Percentiles rank a stretch among this genome's conserved stretches.
These are phyloP conservation scores for Auanema sp. DNA, from an alignment of 2,888 invertebrate genomes.

Conservation along the genomic window DNA sequence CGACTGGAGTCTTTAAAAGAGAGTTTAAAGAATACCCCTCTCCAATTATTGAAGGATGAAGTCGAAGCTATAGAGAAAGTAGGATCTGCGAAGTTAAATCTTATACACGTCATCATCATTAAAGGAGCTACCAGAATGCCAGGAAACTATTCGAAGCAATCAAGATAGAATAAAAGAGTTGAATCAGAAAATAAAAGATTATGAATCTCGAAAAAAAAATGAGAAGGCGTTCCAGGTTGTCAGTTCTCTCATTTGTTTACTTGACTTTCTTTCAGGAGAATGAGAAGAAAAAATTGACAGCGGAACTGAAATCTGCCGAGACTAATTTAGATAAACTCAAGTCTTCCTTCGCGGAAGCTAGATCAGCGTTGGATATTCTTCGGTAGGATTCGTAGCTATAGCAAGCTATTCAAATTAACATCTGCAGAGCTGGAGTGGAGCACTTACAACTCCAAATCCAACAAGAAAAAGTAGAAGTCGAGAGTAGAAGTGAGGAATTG, in stretches of 20 bases:
- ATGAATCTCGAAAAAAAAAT: constrained; percentile 40
- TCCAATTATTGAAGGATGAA: constrained; percentile 38
- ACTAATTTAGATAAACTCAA: constrained; percentile 18
- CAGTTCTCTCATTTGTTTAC: not conserved
- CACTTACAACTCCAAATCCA: constrained; percentile 2
- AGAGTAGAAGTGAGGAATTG: not conserved
- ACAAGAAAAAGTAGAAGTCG: constrained; percentile 2
- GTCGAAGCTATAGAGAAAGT: constrained; percentile 22
- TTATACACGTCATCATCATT: too few relatives aligned
- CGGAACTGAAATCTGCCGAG: constrained; percentile 30
- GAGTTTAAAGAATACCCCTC: constrained; percentile 33
- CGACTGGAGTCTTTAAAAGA: constrained; percentile 27
- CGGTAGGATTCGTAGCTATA: constrained; percentile 7
- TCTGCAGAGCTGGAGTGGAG: constrained; percentile 10
- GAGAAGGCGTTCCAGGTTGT: constrained; percentile 34
- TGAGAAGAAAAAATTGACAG: constrained; percentile 39
- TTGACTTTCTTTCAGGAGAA: constrained; percentile 21
- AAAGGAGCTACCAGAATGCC: constrained; percentile 15
- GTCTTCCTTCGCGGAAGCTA: constrained; percentile 16
- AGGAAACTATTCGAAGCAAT: constrained; percentile 13
- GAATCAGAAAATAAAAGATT: constrained; percentile 24
- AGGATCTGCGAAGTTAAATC: not conserved
- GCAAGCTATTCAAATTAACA: not conserved
- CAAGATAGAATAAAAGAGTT: constrained; percentile 21
- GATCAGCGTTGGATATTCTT: constrained; percentile 6